phyloP scores from a whole-genome alignment of 2,888 invertebrate species.

The Mythimna vitellina region DNA sequence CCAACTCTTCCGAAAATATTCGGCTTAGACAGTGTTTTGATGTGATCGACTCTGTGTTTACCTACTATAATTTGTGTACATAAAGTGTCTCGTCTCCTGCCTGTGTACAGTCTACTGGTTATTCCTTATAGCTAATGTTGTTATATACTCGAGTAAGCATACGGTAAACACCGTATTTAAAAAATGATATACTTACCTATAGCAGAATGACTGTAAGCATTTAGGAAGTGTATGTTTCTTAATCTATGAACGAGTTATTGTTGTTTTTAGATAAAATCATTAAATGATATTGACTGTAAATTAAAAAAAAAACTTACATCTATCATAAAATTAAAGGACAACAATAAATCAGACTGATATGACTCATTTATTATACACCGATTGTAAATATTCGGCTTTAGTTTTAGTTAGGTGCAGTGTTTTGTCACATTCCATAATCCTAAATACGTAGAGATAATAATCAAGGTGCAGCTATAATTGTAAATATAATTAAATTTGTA shows the following conservation, averaged over 20 bases:
- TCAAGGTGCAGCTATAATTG: constrained; percentile 81
- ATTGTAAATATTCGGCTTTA: constrained; percentile 72
- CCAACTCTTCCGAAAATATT: constrained; percentile 82
- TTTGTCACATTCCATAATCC: constrained; percentile 86
- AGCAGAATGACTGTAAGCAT: constrained; percentile 52
- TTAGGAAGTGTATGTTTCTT: constrained; percentile 43
- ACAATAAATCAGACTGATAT: constrained; percentile 66
- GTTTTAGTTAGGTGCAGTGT: constrained; percentile 74
- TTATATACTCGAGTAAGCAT: constrained; percentile 51
- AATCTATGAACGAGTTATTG: constrained; percentile 42
- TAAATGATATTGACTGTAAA: constrained; percentile 43
- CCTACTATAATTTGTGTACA: constrained; percentile 68
- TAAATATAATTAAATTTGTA: constrained; percentile 85
- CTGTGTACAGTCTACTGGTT: constrained; percentile 66
- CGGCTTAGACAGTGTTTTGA: constrained; percentile 74
- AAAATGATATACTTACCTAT: constrained; percentile 21
- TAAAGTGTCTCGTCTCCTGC: constrained; percentile 52
- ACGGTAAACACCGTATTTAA: constrained; percentile 69
- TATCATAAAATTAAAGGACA: constrained; percentile 51
- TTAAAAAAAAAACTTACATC: constrained; percentile 32
- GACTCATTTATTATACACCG: constrained; percentile 60
- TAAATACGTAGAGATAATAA: constrained; percentile 74
- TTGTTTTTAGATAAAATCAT: constrained; percentile 52
- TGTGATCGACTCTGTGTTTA: constrained; percentile 68
- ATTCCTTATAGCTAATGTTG: constrained; percentile 53